These are phyloP conservation scores for Solea senegalensis DNA, from an alignment of 2,113 vertebrate genomes.

Conservation along the genomic window DNA sequence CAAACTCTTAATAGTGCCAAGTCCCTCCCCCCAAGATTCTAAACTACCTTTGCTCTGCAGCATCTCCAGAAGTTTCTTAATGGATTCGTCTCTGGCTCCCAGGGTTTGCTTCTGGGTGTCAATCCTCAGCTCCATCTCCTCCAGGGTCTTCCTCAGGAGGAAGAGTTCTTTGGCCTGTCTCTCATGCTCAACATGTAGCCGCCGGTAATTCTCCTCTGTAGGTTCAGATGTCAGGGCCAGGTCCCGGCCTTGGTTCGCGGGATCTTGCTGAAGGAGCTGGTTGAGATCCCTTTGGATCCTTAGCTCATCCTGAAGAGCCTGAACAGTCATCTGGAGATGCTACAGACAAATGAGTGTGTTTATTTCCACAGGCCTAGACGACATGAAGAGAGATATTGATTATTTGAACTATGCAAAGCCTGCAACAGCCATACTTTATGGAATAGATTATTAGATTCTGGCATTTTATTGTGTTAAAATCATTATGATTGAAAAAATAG, in stretches of 20 bases:
- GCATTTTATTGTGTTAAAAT: slow-evolving; percentile 35
- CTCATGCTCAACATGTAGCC: slow-evolving; percentile 90
- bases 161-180: slow-evolving; percentile 97
- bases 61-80: slow-evolving; percentile 99
- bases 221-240: slow-evolving; percentile 87
- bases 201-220: slow-evolving; percentile 94
- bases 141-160: slow-evolving; percentile 95
- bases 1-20: neutral
- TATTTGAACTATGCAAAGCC: neutral
- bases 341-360: slow-evolving; percentile 58
- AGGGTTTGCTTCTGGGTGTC: slow-evolving; percentile 98
- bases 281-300: slow-evolving; percentile 96
- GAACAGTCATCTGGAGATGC: slow-evolving; percentile 98
- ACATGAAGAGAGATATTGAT: slow-evolving; percentile 6
- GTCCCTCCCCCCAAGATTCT: neutral
- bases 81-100: slow-evolving; percentile 93
- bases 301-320: slow-evolving; percentile 96
- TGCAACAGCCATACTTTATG: neutral
- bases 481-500: slow-evolving; percentile 24
- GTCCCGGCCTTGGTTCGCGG: slow-evolving; percentile 79
- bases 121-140: slow-evolving; percentile 98
- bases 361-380: neutral
- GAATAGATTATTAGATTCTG: slow-evolving; percentile 26
- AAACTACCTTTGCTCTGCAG: slow-evolving; percentile 90
- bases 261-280: slow-evolving; percentile 94